These are phyloP conservation scores for Boloria selene DNA, from an alignment of 2,888 invertebrate species.

Conservation along the genomic window DNA sequence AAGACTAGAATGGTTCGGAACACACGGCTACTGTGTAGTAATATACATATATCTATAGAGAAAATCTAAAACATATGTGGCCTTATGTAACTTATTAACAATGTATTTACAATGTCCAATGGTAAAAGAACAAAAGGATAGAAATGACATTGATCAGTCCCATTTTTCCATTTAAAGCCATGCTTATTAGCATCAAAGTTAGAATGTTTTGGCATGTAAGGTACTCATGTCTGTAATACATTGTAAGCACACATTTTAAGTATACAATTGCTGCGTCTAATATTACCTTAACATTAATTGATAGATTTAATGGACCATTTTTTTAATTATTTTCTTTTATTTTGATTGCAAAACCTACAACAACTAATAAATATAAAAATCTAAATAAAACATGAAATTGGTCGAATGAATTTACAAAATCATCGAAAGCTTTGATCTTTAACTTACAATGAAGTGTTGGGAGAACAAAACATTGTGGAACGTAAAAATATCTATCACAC, in stretches of 20 bases:
- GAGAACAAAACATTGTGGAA: slow-evolving; percentile 42
- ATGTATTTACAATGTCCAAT: slow-evolving; percentile 75
- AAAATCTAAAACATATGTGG: slow-evolving; percentile 52
- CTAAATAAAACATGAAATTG: slow-evolving; percentile 24
- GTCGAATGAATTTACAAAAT: slow-evolving; percentile 3
- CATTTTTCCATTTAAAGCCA: slow-evolving; percentile 69
- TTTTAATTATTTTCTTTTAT: slow-evolving; percentile 59
- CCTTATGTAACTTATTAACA: slow-evolving; percentile 55
- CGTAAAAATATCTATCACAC: slow-evolving; percentile 49
- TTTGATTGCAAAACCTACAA: slow-evolving; percentile 69
- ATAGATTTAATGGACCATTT: slow-evolving; percentile 78
- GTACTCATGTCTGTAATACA: slow-evolving; percentile 50
- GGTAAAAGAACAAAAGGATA: slow-evolving; percentile 52
- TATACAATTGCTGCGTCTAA: slow-evolving; percentile 62
- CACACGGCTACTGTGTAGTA: slow-evolving; percentile 48
- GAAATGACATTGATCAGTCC: slow-evolving; percentile 58
- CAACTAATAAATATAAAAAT: slow-evolving; percentile 48
- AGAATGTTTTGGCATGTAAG: slow-evolving; percentile 69
- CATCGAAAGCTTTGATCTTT: neutral
- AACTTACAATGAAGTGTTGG: neutral
- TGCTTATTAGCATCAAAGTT: slow-evolving; percentile 62
- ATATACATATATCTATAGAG: slow-evolving; percentile 39
- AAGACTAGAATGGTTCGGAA: slow-evolving; percentile 75
- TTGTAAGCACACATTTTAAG: slow-evolving; percentile 60
- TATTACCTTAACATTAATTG: slow-evolving; percentile 66